Conservation (phyloP, 2,797 vertebrate genomes). For the Chloroceryle amazona region DNA sequence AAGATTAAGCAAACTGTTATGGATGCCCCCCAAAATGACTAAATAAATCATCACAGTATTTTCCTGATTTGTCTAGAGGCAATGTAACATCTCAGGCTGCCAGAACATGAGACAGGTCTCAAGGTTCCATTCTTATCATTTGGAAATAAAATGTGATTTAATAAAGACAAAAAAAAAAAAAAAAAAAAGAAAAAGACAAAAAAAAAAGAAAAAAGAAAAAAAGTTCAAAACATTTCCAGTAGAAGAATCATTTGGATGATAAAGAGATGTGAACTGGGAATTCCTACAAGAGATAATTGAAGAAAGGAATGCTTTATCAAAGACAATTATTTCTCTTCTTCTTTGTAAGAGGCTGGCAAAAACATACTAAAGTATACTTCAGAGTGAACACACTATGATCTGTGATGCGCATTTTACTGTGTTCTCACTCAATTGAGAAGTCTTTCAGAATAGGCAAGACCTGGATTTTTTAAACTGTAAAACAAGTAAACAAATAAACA, state of each 20-base stretch:
- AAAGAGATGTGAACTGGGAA: slow-evolving; percentile 28
- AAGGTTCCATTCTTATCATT: slow-evolving; percentile 8
- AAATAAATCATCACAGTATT: not conserved
- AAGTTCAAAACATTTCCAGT: slow-evolving; percentile 5
- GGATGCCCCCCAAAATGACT: not conserved
- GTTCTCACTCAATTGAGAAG: not conserved
- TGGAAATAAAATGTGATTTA: slow-evolving; percentile 9
- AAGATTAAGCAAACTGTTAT: not conserved
- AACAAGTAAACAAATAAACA: not conserved
- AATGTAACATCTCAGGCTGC: not conserved
- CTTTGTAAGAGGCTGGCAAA: not conserved
- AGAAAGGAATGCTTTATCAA: slow-evolving; percentile 35
- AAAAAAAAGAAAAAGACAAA: not conserved
- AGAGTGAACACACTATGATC: not conserved
- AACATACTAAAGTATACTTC: not conserved
- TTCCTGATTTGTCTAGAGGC: not conserved
- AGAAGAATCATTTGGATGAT: slow-evolving; percentile 19
- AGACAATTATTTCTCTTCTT: not conserved
- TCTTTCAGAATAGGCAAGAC: not conserved
- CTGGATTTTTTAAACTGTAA: not conserved
- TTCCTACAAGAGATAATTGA: slow-evolving; percentile 12
- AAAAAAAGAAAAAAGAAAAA: not conserved
- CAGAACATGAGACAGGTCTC: not conserved
- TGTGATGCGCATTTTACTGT: not conserved
- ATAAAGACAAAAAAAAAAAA: not conserved